Evolutionary conservation across 2,113 vertebrate species (phyloP), one percentile per base, ranked within the genome.

Genomic region (Pangasianodon hypophthalmus): DNA sequence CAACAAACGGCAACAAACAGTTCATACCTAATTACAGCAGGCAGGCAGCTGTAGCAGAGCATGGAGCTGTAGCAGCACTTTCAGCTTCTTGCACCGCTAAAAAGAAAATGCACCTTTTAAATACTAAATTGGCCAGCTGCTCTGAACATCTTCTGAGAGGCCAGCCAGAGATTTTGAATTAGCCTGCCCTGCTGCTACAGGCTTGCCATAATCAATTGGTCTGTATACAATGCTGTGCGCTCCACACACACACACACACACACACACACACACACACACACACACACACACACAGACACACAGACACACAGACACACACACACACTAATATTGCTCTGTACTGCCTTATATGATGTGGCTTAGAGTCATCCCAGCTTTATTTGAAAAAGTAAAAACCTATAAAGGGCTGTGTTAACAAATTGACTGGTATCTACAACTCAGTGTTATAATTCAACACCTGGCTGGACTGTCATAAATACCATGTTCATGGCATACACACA

Each of bases 11-110:
- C 54, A 88, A 92, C 69, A 91, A 48, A 94, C 10, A 93, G 94
- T 94, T 95, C 92, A 86, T 87, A 91, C 93, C 93, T 95, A 96
- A 96, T 96, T 96, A 96, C 95, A 89, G 91, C 93, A 92, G 92
- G 92, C 89, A 92, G 91, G 46, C 93, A 93, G 93, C 91, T 86
- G 18, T 93, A 92, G 85, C 87, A 92, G 16, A 84, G 67, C 94
- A 92, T 90, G 88, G 92, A 91, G 90, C 88, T 29, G 87, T 88
- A 93, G 58, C 0, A 89, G 88, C 89, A 91, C 79, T 88, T 90
- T 84, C 86, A 92, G 95, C 91, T 87, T 93, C 92, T 91, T 93
- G 86, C 77, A 89, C 50, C 87, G 92, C 93, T 96, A 94, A 95
- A 69, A 95, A 95, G 87, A 92, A 90, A 94, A 91, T 90, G 94